These are phyloP conservation scores for Iselma pallidipennis DNA, from an alignment of 2,888 invertebrate species.

Conservation along the genomic window DNA sequence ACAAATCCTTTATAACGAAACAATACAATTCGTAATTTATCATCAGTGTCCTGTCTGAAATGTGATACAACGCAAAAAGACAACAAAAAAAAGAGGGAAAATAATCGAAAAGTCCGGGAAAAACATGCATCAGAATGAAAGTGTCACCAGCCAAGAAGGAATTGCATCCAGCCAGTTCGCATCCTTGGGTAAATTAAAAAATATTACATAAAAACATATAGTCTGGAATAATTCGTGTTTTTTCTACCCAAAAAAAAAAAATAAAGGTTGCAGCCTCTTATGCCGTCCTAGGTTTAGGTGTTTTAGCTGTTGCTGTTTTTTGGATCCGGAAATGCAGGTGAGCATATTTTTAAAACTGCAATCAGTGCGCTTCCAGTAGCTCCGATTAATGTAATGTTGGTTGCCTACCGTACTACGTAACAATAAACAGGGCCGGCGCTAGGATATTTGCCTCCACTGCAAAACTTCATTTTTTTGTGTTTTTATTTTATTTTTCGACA, in stretches of 20 bases:
- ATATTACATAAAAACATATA: no score
- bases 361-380: background rate
- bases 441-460: no score
- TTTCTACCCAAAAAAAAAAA: no score
- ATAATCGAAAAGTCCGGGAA: no score
- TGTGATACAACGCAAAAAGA: conserved; percentile 7
- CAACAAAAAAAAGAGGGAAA: background rate
- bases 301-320: conserved; percentile 56
- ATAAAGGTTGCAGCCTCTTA: conserved; percentile 52
- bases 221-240: no score
- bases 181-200: conserved; percentile 42
- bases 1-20: no score
- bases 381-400: background rate
- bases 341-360: conserved; percentile 29
- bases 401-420: background rate
- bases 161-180: conserved; percentile 27
- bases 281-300: conserved; percentile 53
- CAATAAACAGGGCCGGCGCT: no score
- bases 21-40: no score
- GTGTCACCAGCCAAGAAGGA: conserved; percentile 31
- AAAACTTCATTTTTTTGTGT: no score
- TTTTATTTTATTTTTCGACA: no score
- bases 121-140: conserved; percentile 41
- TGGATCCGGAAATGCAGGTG: conserved; percentile 59
- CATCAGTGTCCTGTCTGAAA: conserved; percentile 6